Evolutionary conservation across 2,888 invertebrate genomes (phyloP), one percentile per base, ranked within the genome.

Genomic region (Dryomyza anilis): DNA sequence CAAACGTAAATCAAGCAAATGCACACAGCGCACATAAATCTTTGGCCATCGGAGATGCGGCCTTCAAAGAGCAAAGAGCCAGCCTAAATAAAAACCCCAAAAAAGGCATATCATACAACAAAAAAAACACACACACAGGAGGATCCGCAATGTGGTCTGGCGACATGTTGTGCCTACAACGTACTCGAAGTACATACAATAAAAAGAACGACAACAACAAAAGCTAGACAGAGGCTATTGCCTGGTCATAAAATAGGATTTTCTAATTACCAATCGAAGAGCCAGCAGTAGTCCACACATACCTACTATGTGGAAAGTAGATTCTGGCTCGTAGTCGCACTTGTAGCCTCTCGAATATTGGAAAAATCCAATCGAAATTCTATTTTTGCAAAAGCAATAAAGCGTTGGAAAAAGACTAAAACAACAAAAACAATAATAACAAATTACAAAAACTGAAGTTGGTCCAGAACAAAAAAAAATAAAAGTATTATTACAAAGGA

Each of bases 191-290:
- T n/a, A n/a, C 25, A 45, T 23, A 39, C 3, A 55, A 19, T 36
- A 39, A 30, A 2, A 29, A 45, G 30, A 46, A 46, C 46, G 30
- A 21, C 48, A 46, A 46, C 36, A 36, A 16, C 60, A 60, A 52
- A 19, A 43, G 33, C 52, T 43, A 29, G 43, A 61, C 53, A 43
- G 53, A n/a, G 25, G 21, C 52, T 27, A 53, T 23, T 36, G 43
- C 58, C 53, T 43, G 43, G 64, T 55, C 67, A 62, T 64, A 67
- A 67, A 67, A 62, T 62, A 58, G 61, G 64, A 64, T 67, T 67
- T 64, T 67, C 67, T 67, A 67, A 67, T 67, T 64, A 67, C 62
- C 56, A 64, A 52, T 30, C 61, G 64, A 61, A 53, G 39, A 48
- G 48, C 36, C 21, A 16, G 21, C 56, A 36, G n/a, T 25, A 27